phyloP scores from a whole-genome alignment of 2,797 vertebrate genomes.

The Champsocephalus gunnari region DNA sequence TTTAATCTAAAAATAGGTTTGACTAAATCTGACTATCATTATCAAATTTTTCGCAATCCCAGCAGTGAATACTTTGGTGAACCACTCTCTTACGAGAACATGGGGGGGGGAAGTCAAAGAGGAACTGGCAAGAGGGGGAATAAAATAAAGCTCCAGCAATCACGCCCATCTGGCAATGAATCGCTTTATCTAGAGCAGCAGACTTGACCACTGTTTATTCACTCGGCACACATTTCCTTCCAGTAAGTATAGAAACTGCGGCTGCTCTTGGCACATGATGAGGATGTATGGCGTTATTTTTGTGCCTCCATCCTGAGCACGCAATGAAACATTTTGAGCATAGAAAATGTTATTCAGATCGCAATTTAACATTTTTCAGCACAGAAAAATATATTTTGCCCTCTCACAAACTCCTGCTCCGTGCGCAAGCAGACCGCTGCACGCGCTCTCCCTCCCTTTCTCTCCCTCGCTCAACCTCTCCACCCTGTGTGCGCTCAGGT shows the following conservation, averaged over 20 bases:
- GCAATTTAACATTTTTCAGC: no score
- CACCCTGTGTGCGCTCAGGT: no score
- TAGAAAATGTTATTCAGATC: no score
- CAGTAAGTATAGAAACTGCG: slow-evolving; percentile 39
- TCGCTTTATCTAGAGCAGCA: not conserved
- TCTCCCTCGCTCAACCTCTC: no score
- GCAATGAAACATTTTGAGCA: no score
- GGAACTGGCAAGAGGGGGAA: not conserved
- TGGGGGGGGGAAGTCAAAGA: not conserved
- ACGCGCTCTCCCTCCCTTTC: no score
- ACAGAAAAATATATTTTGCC: no score
- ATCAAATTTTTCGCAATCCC: no score
- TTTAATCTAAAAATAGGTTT: not conserved
- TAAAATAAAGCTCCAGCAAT: not conserved
- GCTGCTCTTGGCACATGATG: slow-evolving; percentile 9
- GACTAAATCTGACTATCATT: not conserved
- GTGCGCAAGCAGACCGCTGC: no score
- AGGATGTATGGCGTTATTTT: not conserved
- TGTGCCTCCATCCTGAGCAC: no score
- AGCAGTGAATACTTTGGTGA: not conserved
- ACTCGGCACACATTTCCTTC: not conserved
- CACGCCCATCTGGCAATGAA: not conserved
- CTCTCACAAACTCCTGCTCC: no score
- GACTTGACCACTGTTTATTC: not conserved
- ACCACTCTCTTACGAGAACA: not conserved